A percentile compares a stretch with the other conserved stretches of the same genome.
Conservation (phyloP, 2,113 vertebrate genomes). For the Equus przewalskii region DNA sequence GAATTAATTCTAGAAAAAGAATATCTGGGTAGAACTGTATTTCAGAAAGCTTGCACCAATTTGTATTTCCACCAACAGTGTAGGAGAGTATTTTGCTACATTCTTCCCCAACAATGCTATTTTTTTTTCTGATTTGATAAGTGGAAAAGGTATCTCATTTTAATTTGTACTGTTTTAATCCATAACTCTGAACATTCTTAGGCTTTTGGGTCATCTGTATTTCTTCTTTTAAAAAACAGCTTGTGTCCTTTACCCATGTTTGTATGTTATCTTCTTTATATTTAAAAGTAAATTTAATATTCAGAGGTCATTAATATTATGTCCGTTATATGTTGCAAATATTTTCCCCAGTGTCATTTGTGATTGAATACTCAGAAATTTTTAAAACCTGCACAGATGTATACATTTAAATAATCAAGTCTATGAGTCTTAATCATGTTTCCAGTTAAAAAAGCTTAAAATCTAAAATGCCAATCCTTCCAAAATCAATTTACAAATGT, state of each 20-base stretch:
- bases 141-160: neutral
- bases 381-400: neutral
- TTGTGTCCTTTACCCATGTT: neutral
- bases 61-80: neutral
- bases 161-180: conserved; percentile 6
- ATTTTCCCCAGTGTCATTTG: neutral
- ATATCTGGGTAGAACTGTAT: neutral
- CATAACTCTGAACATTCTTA: neutral
- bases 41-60: neutral
- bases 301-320: neutral
- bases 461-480: neutral
- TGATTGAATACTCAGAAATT: neutral
- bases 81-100: neutral
- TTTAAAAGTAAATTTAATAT: conserved; percentile 3
- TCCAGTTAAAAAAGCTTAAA: neutral
- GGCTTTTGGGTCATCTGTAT: neutral
- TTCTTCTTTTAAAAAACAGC: conserved; percentile 50
- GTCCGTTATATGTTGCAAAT: neutral
- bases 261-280: neutral
- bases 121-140: neutral
- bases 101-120: neutral
- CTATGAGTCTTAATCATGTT: neutral
- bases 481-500: neutral
- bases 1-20: conserved; percentile 20
- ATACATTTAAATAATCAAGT: conserved; percentile 27